A percentile compares a stretch with the other conserved stretches of the same genome.
These are phyloP conservation scores for Macaca nemestrina DNA, from an alignment of 2,113 vertebrate species.

Conservation along the genomic window DNA sequence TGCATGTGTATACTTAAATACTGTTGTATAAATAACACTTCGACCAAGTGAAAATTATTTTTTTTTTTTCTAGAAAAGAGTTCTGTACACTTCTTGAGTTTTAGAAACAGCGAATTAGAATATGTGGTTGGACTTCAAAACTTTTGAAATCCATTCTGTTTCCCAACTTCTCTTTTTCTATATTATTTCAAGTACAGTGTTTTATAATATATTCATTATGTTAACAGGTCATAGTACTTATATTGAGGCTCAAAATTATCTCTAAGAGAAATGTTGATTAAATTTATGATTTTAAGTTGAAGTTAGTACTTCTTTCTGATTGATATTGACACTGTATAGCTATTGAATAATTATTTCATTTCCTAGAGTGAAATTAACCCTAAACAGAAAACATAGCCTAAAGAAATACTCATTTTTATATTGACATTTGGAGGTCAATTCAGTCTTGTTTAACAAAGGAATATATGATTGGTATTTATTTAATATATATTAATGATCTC, in stretches of 20 bases:
- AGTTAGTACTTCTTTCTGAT: constrained; percentile 32
- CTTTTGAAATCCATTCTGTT: constrained; percentile 8
- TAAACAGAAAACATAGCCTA: neutral
- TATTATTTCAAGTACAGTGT: neutral
- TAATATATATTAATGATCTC: constrained; percentile 5
- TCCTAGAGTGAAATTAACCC: neutral
- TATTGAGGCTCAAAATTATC: neutral
- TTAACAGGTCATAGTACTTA: neutral
- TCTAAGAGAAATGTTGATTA: neutral
- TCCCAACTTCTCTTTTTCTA: neutral
- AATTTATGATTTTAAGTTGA: constrained; percentile 36
- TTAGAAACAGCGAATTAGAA: constrained; percentile 24
- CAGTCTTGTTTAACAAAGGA: constrained; percentile 24
- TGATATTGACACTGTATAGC: constrained; percentile 6
- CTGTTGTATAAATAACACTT: neutral
- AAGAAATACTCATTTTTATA: constrained; percentile 2
- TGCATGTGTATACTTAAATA: constrained; percentile 23
- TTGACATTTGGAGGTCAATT: constrained; percentile 11
- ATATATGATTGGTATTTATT: neutral
- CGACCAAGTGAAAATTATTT: neutral
- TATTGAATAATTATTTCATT: constrained; percentile 16
- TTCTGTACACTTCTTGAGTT: constrained; percentile 21
- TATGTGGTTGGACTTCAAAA: neutral
- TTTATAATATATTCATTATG: constrained; percentile 27
- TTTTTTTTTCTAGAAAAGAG: neutral